Conservation (phyloP, 2,797 vertebrate species). For the Salmo trutta region DNA sequence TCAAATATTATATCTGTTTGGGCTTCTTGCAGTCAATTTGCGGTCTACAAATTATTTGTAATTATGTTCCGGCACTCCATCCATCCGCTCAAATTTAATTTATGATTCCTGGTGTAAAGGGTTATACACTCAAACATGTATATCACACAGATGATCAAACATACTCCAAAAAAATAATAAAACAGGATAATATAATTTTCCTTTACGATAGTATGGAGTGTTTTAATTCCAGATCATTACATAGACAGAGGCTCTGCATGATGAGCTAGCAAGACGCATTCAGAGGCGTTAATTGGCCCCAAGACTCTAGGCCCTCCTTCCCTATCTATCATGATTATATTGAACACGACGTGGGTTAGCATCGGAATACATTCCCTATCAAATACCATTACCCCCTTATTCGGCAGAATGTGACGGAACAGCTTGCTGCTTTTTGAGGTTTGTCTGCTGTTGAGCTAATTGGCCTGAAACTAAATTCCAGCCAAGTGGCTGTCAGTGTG, state of each 20-base stretch:
- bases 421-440: conserved; percentile 63
- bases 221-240: background rate
- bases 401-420: conserved; percentile 57
- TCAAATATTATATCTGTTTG: too few relatives aligned
- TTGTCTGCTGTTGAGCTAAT: conserved; percentile 66
- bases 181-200: background rate
- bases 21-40: too few relatives aligned
- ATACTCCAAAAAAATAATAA: background rate
- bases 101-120: background rate
- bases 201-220: background rate
- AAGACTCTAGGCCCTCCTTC: conserved; percentile 44
- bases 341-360: conserved; percentile 59
- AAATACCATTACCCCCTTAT: conserved; percentile 60
- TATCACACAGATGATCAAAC: background rate
- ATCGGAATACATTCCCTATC: conserved; percentile 63
- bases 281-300: conserved; percentile 73
- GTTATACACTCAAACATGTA: background rate
- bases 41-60: too few relatives aligned
- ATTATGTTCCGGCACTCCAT: too few relatives aligned
- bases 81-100: too few relatives aligned
- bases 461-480: conserved; percentile 63
- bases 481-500: conserved; percentile 64
- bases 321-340: conserved; percentile 53
- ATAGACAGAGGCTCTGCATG: conserved; percentile 11
- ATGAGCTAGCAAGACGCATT: conserved; percentile 50